Percentiles rank a stretch among this genome's conserved stretches.
Conservation (phyloP, 2,113 vertebrate genomes). For the Plotosus lineatus region DNA sequence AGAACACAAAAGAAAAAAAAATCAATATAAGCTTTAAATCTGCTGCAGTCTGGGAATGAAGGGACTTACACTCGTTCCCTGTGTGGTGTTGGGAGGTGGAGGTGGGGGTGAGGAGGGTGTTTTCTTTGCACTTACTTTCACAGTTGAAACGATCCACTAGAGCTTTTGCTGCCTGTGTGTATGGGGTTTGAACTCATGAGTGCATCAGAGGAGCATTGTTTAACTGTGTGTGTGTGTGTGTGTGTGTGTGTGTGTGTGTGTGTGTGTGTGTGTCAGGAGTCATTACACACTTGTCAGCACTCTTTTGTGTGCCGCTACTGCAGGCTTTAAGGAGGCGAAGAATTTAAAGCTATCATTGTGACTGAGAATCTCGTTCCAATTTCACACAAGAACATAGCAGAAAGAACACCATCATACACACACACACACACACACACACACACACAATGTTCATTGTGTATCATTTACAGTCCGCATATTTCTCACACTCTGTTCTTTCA, state of each 20-base stretch:
- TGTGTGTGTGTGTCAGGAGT: conserved; percentile 45
- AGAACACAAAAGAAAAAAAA: not conserved
- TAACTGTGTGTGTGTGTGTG: conserved; percentile 36
- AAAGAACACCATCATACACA: not conserved
- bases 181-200: conserved; percentile 17
- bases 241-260: conserved; percentile 44
- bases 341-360: conserved; percentile 11
- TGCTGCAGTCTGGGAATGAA: not conserved
- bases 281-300: conserved; percentile 53
- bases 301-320: conserved; percentile 39
- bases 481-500: not conserved
- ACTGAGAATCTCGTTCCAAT: not conserved
- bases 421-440: no score
- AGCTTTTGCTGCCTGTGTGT: conserved; percentile 43
- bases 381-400: conserved; percentile 5
- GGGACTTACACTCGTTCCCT: not conserved
- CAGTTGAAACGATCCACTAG: not conserved
- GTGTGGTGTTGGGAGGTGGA: not conserved
- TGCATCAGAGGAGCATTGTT: conserved; percentile 41
- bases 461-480: not conserved
- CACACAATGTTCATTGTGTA: not conserved
- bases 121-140: conserved; percentile 17
- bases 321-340: conserved; percentile 36
- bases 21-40: not conserved
- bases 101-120: not conserved